These are phyloP conservation scores for Brenthis ino DNA, from an alignment of 2,888 invertebrate species.

Conservation along the genomic window DNA sequence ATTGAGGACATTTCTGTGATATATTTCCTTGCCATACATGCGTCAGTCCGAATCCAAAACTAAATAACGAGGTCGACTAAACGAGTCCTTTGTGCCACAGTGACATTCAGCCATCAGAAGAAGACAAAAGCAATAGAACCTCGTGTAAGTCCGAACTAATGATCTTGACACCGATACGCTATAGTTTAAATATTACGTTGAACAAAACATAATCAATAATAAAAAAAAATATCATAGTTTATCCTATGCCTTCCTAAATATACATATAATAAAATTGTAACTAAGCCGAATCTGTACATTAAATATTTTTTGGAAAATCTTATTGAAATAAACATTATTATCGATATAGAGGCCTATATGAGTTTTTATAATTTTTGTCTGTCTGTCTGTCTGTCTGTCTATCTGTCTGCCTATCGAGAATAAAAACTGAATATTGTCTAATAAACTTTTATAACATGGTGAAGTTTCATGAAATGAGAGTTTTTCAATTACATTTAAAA, in stretches of 20 bases:
- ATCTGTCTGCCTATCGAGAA: conserved; percentile 2
- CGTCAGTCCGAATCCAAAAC: conserved; percentile 7
- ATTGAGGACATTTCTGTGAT: conserved; percentile 2
- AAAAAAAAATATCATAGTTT: no score
- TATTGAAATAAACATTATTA: no score
- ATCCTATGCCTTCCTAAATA: no score
- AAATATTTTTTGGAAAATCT: no score
- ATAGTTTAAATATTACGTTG: neutral
- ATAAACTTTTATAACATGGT: conserved; percentile 1
- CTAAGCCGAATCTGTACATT: no score
- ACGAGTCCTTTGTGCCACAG: conserved; percentile 36
- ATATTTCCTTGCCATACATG: conserved; percentile 43
- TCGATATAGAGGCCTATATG: no score
- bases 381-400: no score
- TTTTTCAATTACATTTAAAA: no score
- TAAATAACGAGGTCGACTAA: conserved; percentile 24
- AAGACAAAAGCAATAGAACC: conserved; percentile 54
- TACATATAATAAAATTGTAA: no score
- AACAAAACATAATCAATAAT: no score
- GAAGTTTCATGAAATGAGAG: conserved; percentile 4
- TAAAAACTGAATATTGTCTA: conserved; percentile 1
- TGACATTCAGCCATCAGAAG: conserved; percentile 57
- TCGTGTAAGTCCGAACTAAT: conserved; percentile 43
- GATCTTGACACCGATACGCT: conserved; percentile 61
- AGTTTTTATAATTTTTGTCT: no score